Evolutionary conservation across 2,113 vertebrate species (phyloP).

Genomic region (Gymnogyps californianus): DNA sequence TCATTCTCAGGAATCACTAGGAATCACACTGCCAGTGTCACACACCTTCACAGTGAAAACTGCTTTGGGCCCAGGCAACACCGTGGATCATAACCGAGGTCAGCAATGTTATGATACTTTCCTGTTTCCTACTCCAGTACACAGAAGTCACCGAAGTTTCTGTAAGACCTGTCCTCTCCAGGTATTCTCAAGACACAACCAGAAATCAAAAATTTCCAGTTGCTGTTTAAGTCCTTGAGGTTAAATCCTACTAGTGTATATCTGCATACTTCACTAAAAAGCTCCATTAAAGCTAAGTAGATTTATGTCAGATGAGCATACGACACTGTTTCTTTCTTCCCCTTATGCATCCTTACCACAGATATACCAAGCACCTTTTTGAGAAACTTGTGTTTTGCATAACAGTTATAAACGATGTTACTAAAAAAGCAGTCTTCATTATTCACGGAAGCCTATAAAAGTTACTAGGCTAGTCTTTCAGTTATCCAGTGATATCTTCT

Average conservation of each 20-base stretch:
- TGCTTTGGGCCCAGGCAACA: neutral
- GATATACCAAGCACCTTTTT: neutral
- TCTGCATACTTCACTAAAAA: neutral
- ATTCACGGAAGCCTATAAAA: neutral
- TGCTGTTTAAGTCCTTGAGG: neutral
- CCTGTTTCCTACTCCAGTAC: neutral
- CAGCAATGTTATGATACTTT: neutral
- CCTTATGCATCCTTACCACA: neutral
- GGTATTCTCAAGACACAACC: neutral
- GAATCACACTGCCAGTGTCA: neutral
- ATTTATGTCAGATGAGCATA: neutral
- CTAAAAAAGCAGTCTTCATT: neutral
- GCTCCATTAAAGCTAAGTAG: neutral
- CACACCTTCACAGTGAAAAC: neutral
- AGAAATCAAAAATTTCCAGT: neutral
- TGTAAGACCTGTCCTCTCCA: neutral
- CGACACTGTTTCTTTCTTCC: neutral
- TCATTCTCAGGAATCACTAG: neutral
- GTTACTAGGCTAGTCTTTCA: neutral
- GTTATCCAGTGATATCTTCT: neutral
- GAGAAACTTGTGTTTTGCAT: neutral
- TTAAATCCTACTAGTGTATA: neutral
- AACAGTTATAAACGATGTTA: neutral
- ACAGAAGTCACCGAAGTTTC: neutral
- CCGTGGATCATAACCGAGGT: neutral